Percentiles rank a stretch among this genome's conserved stretches.
Conservation (phyloP, 2,888 invertebrate genomes). For the Zeuzera pyrina region DNA sequence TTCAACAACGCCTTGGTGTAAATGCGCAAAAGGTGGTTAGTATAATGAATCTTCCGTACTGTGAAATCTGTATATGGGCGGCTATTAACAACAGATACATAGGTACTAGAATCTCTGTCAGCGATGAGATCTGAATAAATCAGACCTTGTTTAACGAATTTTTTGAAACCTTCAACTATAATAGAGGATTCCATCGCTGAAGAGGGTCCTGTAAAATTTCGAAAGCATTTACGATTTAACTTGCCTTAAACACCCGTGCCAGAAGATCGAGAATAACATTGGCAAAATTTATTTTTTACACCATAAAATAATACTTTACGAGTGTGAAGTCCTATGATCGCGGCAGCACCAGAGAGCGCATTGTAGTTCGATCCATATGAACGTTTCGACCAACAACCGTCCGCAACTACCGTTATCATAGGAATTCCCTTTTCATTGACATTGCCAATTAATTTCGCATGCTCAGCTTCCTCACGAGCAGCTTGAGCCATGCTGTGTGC, state of each 20-base stretch:
- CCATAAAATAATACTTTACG: constrained; percentile 8
- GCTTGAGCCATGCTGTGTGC: too few relatives aligned
- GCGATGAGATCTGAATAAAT: too few relatives aligned
- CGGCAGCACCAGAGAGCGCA: constrained; percentile 9
- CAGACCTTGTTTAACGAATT: too few relatives aligned
- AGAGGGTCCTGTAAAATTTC: constrained; percentile 6
- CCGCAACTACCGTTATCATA: constrained; percentile 6
- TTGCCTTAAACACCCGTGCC: too few relatives aligned
- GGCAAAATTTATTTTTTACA: constrained; percentile 8
- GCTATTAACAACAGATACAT: too few relatives aligned
- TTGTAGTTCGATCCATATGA: constrained; percentile 7
- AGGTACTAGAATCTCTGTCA: too few relatives aligned
- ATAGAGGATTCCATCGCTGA: constrained; percentile 7
- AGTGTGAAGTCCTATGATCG: constrained; percentile 6
- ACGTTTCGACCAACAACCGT: constrained; percentile 7
- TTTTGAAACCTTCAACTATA: too few relatives aligned
- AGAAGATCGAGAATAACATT: constrained; percentile 9
- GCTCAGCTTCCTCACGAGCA: too few relatives aligned
- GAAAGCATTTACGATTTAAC: constrained; percentile 3
- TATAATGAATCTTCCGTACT: too few relatives aligned
- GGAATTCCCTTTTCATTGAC: constrained; percentile 7
- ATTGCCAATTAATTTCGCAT: constrained; percentile 2
- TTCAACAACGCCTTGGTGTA: too few relatives aligned
- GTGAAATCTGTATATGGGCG: too few relatives aligned
- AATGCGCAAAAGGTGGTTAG: too few relatives aligned